Conservation (phyloP, 2,888 invertebrate species). For the Apomyelois bistriatella region DNA sequence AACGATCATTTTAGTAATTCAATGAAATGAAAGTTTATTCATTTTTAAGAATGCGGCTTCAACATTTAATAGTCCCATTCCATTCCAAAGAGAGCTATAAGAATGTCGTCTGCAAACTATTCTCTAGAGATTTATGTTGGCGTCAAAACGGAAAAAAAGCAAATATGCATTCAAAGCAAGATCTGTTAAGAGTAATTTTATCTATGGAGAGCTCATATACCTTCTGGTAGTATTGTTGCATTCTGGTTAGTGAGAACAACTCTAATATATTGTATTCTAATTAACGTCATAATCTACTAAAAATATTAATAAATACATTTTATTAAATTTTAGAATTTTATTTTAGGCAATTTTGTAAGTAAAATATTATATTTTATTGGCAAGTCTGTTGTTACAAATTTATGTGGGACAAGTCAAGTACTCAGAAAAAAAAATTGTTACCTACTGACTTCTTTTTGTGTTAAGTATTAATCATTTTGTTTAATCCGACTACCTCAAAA, state of each 20-base stretch:
- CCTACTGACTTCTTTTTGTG: no score
- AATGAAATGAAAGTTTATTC: slow-evolving; percentile 3
- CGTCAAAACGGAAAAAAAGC: slow-evolving; percentile 16
- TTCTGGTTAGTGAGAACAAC: background rate
- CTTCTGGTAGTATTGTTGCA: background rate
- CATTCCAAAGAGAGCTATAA: slow-evolving; percentile 1
- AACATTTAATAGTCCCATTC: slow-evolving; percentile 1
- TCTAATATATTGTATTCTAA: no score
- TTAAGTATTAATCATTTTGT: no score
- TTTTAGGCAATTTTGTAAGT: no score
- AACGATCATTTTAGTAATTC: background rate
- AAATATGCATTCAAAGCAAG: slow-evolving; percentile 19
- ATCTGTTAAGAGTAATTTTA: background rate
- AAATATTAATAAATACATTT: no score
- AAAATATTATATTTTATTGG: no score
- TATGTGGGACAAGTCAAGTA: no score
- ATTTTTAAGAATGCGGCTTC: background rate
- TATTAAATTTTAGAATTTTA: no score
- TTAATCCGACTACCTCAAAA: no score
- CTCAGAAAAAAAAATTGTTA: no score
- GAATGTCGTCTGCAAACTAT: slow-evolving; percentile 10
- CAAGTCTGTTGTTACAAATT: no score
- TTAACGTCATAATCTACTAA: no score
- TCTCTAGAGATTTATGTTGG: slow-evolving; percentile 7
- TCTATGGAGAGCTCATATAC: background rate